These are phyloP conservation scores for Aculops lycopersici DNA, from an alignment of 1,140 invertebrate genomes.

Conservation along the genomic window DNA sequence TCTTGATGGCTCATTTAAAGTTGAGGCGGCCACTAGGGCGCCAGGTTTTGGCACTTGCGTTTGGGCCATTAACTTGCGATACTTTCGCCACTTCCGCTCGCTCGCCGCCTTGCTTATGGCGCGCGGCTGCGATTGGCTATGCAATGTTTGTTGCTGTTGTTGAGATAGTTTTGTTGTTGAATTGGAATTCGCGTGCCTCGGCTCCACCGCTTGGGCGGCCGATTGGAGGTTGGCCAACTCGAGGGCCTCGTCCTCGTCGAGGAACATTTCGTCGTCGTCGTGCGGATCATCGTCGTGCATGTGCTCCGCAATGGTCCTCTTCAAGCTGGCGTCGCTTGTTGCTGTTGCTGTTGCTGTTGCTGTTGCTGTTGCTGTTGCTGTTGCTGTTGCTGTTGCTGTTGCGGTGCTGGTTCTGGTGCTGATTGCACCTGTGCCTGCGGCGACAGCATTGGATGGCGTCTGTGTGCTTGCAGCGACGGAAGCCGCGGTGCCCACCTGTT, in stretches of 20 bases:
- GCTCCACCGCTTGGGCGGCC: too few species aligned
- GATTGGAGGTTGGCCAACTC: constrained; percentile 9
- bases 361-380: background rate
- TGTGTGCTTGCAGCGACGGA: too few species aligned
- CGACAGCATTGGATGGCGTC: too few species aligned
- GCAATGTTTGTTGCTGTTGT: background rate
- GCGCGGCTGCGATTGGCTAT: background rate
- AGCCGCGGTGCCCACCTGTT: too few species aligned
- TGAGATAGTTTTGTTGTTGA: background rate
- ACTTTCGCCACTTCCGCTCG: background rate
- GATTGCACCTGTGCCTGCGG: too few species aligned
- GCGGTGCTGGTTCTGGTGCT: background rate
- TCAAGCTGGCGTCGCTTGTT: constrained; percentile 1
- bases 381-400: background rate
- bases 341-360: background rate
- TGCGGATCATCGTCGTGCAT: constrained; percentile 15
- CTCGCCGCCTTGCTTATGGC: constrained; percentile 1
- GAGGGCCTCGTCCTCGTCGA: constrained; percentile 23
- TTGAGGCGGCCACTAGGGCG: background rate
- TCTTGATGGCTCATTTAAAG: too few species aligned
- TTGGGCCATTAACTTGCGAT: background rate
- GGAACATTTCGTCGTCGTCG: constrained; percentile 37
- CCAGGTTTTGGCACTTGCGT: background rate
- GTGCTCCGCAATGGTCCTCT: constrained; percentile 4
- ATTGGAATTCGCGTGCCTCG: too few species aligned